Evolutionary conservation across 2,888 invertebrate species (phyloP), one percentile per base, ranked within the genome.

Genomic region (Itoplectis maculator): DNA sequence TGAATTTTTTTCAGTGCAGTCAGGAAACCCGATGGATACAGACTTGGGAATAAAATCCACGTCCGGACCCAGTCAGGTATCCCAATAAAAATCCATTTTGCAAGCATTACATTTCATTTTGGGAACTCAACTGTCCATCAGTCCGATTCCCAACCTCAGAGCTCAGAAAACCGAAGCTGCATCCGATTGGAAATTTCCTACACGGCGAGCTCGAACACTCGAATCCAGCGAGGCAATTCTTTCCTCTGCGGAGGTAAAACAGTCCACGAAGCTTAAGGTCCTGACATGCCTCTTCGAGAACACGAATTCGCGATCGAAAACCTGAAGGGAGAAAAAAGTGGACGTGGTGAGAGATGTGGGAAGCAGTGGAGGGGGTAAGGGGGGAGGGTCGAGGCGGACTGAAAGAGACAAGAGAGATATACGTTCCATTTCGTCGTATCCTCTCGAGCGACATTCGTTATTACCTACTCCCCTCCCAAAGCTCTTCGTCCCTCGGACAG

Each of bases 401-500:
- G 42, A 20, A 70, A 63, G 69, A 42, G 78, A 82, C 78, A 51
- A 11, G 65, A 3, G 70, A 69, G 65, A 59, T 56, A 61, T 69
- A 69, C 65, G 82, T 79, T 79, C 73, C 72, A 73, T 81, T 77
- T 65, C 70, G 75, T 77, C 77, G 72, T 77, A 77, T 82, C 47
- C 75, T 72, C 75, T 76, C 75, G 76, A 79, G 82, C 82, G 82
- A 82, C 76, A 72, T 76, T 79, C 82, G 79, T 82, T 79, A 76
- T 82, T 82, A 79, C 75, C 75, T 82, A 79, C 75, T 72, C 75
- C 54, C 66, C n/a, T n/a, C n/a, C n/a, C n/a, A n/a, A 68, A 82
- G 79, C 72, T 79, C 72, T 68, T 51, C 72, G 45, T 73, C 61
- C 70, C 61, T 59, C 76, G 47, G 18, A 37, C 40, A 40, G 45